Evolutionary conservation across 2,797 vertebrate species (phyloP), one percentile per base, ranked within the genome.

Genomic region (Carapus acus): DNA sequence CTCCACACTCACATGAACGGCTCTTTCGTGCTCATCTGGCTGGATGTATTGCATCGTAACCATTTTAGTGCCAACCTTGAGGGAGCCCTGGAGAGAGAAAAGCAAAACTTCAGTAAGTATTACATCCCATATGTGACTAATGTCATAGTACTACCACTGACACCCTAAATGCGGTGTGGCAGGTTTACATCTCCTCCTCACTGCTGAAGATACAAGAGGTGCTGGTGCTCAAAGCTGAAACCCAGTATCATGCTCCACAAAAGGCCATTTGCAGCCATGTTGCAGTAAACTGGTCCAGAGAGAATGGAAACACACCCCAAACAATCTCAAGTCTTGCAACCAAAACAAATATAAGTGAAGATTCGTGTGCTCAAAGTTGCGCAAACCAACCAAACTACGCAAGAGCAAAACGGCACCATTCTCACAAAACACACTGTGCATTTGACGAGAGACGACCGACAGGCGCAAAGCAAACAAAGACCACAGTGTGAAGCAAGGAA

Each of bases 61-160:
- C 7, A 82, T 84, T 76, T 83, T 89, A 82, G 76, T 82, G 65
- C 89, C 89, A 85, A 91, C 86, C 74, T 89, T 89, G 67, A 91
- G 83, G 69, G 85, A 87, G 3, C 86, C 87, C 90, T 91, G 84
- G 37, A 89, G 87, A 61, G 76, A 79, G 66, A 60, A 65, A 61
- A 73, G 12, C 62, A 37, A 53, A 14, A 4, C 34, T 56, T 7
- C 53, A 40, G 9, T 82, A 13, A 79, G 56, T 18, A 62, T 42
- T 31, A 11, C 16, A 40, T 1, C 40, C 42, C 33, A 58, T 6
- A 13, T 18, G 27, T 18, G 37, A 62, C 18, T 50, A 20, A n/a
- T 15, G 48, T 57, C 65, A 62, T 50, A 63, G 68, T 62, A 48
- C 62, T 47, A 51, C 58, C 73, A 77, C 53, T 73, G 62, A 80